Base-by-base conservation (phyloP, 2,797 vertebrate genomes). In the Acipenser ruthenus region DNA sequence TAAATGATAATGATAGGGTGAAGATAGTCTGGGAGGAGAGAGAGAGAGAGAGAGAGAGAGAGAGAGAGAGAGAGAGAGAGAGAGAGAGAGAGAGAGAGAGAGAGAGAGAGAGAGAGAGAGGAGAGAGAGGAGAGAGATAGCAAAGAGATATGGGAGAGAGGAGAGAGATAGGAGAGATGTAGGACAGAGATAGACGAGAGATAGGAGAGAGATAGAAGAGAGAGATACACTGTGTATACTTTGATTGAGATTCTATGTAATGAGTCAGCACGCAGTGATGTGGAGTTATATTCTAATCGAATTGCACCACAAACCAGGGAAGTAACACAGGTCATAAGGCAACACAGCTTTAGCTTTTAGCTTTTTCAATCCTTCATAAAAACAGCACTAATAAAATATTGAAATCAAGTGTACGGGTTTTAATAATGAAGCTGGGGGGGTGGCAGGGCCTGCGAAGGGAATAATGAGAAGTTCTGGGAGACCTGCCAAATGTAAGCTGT, bases 321-420 rank as follows among this genome's bases (percentile, higher is more conserved):
- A 84, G 78, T 75, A 90, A 88, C 80, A 77, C 77, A 77, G 80
- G 67, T 79, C 79, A 86, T 18, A 18, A 18, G 15, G 15, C 15
- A 18, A 18, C 15, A 18, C 15, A 18, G 15, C 15, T 18, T 18
- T 18, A 18, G 15, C 1, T 18, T 18, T 18, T 18, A 18, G 15
- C 15, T 18, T 18, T 18, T 18, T 18, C 15, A 18, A 18, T 18
- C 15, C 15, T 18, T 18, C 15, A 18, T 4, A 37, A 37, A 37
- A 37, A 37, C 23, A 37, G 23, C 2, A 4, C 23, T 37, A 37
- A 37, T 37, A 37, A 37, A 37, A 37, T 37, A 37, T 37, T 37
- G 23, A 37, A 37, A 37, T 37, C 23, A 4, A 37, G 23, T 37
- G 23, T 37, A 37, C 2, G 23, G 23, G 23, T 18, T 18, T 37